A percentile compares a stretch with the other conserved stretches of the same genome.
phyloP scores from a whole-genome alignment of 2,888 invertebrate species.

The Perizoma flavofasciatum region DNA sequence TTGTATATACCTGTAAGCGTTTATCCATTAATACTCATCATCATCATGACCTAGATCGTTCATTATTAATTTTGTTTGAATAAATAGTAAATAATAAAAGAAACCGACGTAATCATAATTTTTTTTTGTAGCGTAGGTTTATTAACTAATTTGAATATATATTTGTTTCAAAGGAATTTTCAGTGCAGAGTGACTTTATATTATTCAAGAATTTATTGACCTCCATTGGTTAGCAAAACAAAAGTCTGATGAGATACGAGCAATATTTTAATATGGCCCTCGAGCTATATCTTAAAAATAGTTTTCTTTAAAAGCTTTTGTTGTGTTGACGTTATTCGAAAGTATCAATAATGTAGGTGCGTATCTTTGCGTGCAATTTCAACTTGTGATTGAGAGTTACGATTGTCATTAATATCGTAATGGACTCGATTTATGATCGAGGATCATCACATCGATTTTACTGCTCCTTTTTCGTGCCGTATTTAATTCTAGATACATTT shows the following conservation, averaged over 20 bases:
- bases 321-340: conserved; percentile 49
- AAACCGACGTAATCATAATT: no score
- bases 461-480: conserved; percentile 51
- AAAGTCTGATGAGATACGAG: conserved; percentile 37
- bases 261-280: conserved; percentile 39
- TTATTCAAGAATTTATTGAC: conserved; percentile 38
- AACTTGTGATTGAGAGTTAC: conserved; percentile 72
- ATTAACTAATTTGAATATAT: not conserved
- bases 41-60: no score
- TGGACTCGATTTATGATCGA: conserved; percentile 70
- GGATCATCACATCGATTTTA: conserved; percentile 66
- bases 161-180: not conserved
- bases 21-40: no score
- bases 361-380: conserved; percentile 58
- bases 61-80: not conserved
- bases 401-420: conserved; percentile 76
- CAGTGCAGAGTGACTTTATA: conserved; percentile 33
- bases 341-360: conserved; percentile 48
- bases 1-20: no score
- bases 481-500: conserved; percentile 59
- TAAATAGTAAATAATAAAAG: not conserved
- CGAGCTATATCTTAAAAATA: conserved; percentile 37
- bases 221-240: conserved; percentile 34
- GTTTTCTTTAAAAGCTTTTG: conserved; percentile 41
- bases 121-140: not conserved